phyloP scores from a whole-genome alignment of 2,113 vertebrate genomes.

The Rhinogobius similis region DNA sequence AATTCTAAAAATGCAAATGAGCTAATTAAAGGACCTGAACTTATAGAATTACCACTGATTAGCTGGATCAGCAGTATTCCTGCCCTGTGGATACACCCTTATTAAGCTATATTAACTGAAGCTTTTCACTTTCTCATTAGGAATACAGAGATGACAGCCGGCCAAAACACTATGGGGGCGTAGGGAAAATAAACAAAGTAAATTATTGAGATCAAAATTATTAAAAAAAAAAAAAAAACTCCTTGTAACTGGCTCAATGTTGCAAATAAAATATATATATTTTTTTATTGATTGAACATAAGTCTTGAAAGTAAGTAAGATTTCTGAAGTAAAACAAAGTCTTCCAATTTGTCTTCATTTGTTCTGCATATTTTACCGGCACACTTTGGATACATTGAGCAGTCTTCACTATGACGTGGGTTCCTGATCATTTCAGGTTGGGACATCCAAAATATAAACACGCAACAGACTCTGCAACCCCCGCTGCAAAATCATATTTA shows the following conservation, averaged over 20 bases:
- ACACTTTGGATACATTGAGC: no score
- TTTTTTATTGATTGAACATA: background rate
- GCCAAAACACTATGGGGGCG: constrained; percentile 28
- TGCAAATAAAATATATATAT: background rate
- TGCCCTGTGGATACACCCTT: constrained; percentile 61
- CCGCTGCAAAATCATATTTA: no score
- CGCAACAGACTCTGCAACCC: no score
- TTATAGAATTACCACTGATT: constrained; percentile 79
- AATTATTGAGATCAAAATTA: background rate
- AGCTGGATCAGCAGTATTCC: constrained; percentile 70
- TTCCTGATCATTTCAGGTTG: background rate
- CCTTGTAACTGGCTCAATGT: background rate
- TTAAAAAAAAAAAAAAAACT: background rate
- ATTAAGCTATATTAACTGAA: constrained; percentile 67
- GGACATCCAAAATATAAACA: background rate
- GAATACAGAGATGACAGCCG: constrained; percentile 38
- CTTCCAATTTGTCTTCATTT: background rate
- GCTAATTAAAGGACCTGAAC: constrained; percentile 77
- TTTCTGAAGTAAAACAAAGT: background rate
- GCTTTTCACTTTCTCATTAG: constrained; percentile 40
- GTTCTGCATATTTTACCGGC: background rate
- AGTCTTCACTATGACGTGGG: no score
- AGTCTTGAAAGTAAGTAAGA: background rate
- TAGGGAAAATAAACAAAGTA: background rate
- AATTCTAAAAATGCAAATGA: constrained; percentile 80